Percentiles rank a stretch among this genome's conserved stretches.
phyloP scores from a whole-genome alignment of 2,113 vertebrate genomes.

The Xiphorhynchus elegans region DNA sequence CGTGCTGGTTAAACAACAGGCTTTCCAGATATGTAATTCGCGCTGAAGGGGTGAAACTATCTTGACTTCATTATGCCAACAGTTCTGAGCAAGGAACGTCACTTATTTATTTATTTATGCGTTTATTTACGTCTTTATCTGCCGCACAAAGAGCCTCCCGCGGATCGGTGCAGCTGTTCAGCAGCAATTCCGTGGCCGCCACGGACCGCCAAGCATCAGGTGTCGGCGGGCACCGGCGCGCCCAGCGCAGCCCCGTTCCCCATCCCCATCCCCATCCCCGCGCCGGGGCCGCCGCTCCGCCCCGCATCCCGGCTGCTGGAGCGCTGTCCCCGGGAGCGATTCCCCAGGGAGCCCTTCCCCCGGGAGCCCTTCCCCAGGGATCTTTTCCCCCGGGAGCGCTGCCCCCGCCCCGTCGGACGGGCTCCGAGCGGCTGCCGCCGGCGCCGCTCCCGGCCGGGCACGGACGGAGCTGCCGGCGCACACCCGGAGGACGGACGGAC shows the following conservation, averaged over 20 bases:
- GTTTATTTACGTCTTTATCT: neutral
- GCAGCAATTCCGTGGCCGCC: neutral
- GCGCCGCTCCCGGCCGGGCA: neutral
- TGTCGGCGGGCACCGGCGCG: neutral
- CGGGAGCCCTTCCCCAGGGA: no score
- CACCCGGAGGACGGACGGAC: rapidly evolving
- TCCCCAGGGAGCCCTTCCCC: neutral
- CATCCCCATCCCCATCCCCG: no score
- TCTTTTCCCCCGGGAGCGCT: neutral
- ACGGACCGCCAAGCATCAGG: neutral
- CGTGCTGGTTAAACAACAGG: neutral
- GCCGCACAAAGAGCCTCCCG: neutral
- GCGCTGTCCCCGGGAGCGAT: neutral
- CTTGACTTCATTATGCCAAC: neutral
- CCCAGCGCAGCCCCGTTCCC: neutral
- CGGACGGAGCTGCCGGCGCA: neutral
- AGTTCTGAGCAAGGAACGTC: neutral
- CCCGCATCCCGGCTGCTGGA: neutral
- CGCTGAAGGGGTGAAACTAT: neutral
- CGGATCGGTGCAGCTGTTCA: neutral
- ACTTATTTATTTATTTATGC: neutral
- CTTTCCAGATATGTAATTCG: neutral
- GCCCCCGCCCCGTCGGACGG: neutral
- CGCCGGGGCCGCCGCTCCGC: neutral
- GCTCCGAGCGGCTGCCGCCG: neutral